phyloP scores from a whole-genome alignment of 2,797 vertebrate species.

The Sebastes variabilis region DNA sequence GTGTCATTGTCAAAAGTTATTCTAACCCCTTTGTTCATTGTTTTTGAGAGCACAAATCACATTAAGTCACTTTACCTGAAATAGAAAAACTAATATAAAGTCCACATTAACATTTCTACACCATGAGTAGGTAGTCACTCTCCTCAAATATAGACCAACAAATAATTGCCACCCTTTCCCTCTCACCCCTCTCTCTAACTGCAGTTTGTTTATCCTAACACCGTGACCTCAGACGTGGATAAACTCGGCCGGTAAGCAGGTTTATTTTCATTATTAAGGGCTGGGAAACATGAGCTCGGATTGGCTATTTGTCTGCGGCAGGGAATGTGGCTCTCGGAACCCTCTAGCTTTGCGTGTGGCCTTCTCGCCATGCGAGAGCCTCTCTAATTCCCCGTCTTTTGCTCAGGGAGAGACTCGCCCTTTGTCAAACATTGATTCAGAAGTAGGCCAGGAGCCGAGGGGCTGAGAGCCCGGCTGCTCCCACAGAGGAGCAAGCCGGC shows the following conservation, averaged over 20 bases:
- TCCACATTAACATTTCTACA: conserved; percentile 8
- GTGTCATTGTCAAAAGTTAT: conserved; percentile 1
- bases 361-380: conserved; percentile 58
- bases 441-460: conserved; percentile 79
- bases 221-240: conserved; percentile 36
- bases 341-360: conserved; percentile 70
- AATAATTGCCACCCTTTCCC: conserved; percentile 31
- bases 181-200: conserved; percentile 35
- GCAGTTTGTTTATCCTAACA: conserved; percentile 61
- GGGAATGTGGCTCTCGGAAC: conserved; percentile 47
- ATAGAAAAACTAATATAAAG: not conserved
- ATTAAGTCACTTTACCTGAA: not conserved
- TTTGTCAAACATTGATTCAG: conserved; percentile 82
- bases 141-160: conserved; percentile 23
- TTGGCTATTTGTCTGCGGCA: conserved; percentile 57
- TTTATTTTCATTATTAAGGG: conserved; percentile 73
- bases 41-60: not conserved
- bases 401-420: conserved; percentile 70
- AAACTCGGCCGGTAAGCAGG: conserved; percentile 56
- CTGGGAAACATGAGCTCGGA: conserved; percentile 61
- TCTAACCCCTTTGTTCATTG: not conserved
- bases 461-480: conserved; percentile 58
- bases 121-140: not conserved
- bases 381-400: conserved; percentile 65
- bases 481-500: conserved; percentile 55